Conservation (phyloP, 2,888 invertebrate species). For the Clitarchus hookeri region DNA sequence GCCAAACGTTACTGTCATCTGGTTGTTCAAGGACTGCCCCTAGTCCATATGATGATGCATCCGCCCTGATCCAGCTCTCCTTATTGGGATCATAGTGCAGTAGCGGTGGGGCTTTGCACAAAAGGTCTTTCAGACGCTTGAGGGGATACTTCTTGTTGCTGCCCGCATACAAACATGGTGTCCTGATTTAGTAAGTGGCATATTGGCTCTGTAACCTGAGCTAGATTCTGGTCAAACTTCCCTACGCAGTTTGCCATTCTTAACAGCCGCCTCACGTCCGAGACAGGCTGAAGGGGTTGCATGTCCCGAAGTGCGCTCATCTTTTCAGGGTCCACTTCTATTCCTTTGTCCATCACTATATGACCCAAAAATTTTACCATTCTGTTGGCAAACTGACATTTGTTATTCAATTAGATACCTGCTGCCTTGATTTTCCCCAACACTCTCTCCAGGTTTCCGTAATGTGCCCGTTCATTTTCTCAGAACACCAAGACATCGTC, state of each 20-base stretch:
- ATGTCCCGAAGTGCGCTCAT: constrained; percentile 34
- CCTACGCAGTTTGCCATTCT: constrained; percentile 37
- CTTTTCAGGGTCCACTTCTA: constrained; percentile 35
- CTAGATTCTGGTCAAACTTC: constrained; percentile 28
- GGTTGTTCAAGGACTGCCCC: neutral
- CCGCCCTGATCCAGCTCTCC: neutral
- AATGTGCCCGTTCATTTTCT: too few species aligned
- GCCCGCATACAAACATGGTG: constrained; percentile 35
- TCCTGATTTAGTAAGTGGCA: constrained; percentile 32
- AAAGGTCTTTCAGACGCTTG: constrained; percentile 31
- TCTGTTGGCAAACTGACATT: neutral
- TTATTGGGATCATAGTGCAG: neutral
- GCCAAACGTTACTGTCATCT: neutral
- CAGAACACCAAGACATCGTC: neutral
- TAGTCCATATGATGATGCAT: neutral
- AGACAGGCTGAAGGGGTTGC: constrained; percentile 31
- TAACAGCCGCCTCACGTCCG: constrained; percentile 33
- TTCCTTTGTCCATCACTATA: too few species aligned
- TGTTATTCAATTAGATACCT: neutral
- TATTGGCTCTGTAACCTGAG: constrained; percentile 34
- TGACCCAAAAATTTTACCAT: constrained; percentile 44
- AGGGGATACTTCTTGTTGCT: constrained; percentile 34
- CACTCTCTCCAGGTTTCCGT: neutral
- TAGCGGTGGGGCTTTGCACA: too few species aligned
- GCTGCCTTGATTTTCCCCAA: neutral